These are phyloP conservation scores for Paramormyrops kingsleyae DNA, from an alignment of 2,113 vertebrate genomes.

Conservation along the genomic window DNA sequence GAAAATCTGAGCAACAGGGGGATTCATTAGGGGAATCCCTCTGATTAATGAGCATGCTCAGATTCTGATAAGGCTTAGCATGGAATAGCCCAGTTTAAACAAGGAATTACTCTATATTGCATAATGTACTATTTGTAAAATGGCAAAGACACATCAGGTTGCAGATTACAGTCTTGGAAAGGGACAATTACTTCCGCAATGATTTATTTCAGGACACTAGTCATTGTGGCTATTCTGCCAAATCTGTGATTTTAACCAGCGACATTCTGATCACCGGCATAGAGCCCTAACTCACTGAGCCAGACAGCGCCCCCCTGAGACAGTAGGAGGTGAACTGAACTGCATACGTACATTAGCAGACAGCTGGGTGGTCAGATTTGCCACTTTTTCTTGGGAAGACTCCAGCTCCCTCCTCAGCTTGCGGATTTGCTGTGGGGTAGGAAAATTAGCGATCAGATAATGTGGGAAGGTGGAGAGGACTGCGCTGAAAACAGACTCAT, in stretches of 20 bases:
- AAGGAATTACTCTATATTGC: neutral
- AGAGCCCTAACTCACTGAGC: neutral
- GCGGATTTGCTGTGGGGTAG: conserved; percentile 79
- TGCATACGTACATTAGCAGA: conserved; percentile 77
- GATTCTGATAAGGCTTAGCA: neutral
- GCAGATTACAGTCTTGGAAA: neutral
- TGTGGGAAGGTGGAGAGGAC: neutral
- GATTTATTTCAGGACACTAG: neutral
- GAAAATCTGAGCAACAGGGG: neutral
- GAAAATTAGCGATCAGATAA: neutral
- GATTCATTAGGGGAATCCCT: neutral
- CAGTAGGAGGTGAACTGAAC: neutral
- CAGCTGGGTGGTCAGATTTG: conserved; percentile 81
- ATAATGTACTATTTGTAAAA: neutral
- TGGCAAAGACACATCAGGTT: neutral
- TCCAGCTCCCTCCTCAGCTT: conserved; percentile 88
- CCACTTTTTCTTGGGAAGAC: conserved; percentile 93
- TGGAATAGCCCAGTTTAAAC: neutral
- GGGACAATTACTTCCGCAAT: neutral
- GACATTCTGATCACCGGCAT: neutral
- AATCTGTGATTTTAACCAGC: neutral
- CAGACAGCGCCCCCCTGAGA: neutral
- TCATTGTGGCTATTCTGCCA: neutral
- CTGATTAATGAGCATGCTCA: neutral
- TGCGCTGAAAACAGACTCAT: neutral